These are phyloP conservation scores for Platichthys flesus DNA, from an alignment of 2,113 vertebrate genomes.

Conservation along the genomic window DNA sequence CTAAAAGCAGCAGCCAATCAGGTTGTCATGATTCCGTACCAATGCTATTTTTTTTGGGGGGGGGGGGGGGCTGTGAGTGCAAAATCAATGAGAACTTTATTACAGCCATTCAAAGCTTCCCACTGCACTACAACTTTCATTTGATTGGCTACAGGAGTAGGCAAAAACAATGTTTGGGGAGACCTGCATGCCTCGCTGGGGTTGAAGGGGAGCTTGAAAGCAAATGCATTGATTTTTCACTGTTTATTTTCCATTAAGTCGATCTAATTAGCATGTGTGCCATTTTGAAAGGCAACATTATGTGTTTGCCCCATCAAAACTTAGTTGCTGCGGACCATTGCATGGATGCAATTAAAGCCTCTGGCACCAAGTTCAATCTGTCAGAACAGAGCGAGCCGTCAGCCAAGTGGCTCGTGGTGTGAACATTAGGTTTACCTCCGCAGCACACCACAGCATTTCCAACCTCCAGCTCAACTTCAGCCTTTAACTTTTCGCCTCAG, in stretches of 20 bases:
- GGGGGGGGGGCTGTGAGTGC: neutral
- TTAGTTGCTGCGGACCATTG: neutral
- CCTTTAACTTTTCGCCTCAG: constrained; percentile 39
- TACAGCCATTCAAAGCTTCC: constrained; percentile 45
- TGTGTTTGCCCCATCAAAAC: constrained; percentile 6
- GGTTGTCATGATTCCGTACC: constrained; percentile 3
- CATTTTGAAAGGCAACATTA: constrained; percentile 9
- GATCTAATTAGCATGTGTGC: constrained; percentile 17
- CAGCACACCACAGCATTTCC: neutral
- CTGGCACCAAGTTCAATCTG: neutral
- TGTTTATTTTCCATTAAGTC: constrained; percentile 21
- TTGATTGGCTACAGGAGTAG: constrained; percentile 32
- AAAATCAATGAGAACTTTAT: constrained; percentile 60
- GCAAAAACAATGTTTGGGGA: constrained; percentile 26
- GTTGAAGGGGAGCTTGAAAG: constrained; percentile 29
- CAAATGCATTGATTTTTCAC: constrained; percentile 29
- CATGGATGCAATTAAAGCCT: constrained; percentile 2
- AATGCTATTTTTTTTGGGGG: constrained; percentile 18
- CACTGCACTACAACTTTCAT: constrained; percentile 10
- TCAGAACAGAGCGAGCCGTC: constrained; percentile 18
- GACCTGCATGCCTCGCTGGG: constrained; percentile 8
- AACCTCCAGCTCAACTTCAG: constrained; percentile 24
- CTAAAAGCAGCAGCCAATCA: neutral
- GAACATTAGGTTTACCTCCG: constrained; percentile 11
- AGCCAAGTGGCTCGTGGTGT: neutral